A percentile compares a stretch with the other conserved stretches of the same genome.
These are phyloP conservation scores for Halichoeres trimaculatus DNA, from an alignment of 2,113 vertebrate species.

Conservation along the genomic window DNA sequence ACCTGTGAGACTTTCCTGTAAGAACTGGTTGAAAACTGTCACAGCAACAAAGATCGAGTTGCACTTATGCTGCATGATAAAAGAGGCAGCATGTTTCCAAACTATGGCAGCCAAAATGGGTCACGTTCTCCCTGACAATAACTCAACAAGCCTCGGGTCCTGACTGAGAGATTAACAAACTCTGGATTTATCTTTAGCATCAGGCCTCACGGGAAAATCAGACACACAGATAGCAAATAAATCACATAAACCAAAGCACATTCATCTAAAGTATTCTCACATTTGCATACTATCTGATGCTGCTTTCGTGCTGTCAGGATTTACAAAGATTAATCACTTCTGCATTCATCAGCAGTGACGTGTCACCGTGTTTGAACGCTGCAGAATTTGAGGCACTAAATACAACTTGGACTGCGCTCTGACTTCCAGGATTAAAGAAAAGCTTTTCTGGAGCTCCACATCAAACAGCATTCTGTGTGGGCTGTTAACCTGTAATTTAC, in stretches of 20 bases:
- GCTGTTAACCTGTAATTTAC: not conserved
- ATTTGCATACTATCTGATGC: constrained; percentile 41
- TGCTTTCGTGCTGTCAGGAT: constrained; percentile 22
- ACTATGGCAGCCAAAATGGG: constrained; percentile 20
- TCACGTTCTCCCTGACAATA: constrained; percentile 4
- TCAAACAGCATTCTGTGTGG: not conserved
- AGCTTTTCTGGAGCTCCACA: constrained; percentile 10
- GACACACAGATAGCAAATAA: constrained; percentile 24
- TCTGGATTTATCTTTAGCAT: constrained; percentile 30
- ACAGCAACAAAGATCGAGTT: not conserved
- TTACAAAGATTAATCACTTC: constrained; percentile 47
- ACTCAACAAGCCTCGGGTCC: constrained; percentile 5
- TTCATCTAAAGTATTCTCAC: constrained; percentile 18
- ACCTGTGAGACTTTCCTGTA: not conserved
- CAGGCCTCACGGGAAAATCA: constrained; percentile 18
- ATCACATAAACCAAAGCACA: constrained; percentile 32
- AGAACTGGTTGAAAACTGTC: not conserved
- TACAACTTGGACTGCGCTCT: not conserved
- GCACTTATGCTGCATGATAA: constrained; percentile 22
- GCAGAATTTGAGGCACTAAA: not conserved
- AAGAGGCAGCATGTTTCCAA: constrained; percentile 8
- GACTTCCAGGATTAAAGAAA: constrained; percentile 25
- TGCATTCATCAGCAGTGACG: constrained; percentile 13
- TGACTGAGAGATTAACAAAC: constrained; percentile 42
- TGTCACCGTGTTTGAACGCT: constrained; percentile 19